Percentiles rank a stretch among this genome's conserved stretches.
phyloP scores from a whole-genome alignment of 2,113 vertebrate genomes.

The Oreochromis aureus region DNA sequence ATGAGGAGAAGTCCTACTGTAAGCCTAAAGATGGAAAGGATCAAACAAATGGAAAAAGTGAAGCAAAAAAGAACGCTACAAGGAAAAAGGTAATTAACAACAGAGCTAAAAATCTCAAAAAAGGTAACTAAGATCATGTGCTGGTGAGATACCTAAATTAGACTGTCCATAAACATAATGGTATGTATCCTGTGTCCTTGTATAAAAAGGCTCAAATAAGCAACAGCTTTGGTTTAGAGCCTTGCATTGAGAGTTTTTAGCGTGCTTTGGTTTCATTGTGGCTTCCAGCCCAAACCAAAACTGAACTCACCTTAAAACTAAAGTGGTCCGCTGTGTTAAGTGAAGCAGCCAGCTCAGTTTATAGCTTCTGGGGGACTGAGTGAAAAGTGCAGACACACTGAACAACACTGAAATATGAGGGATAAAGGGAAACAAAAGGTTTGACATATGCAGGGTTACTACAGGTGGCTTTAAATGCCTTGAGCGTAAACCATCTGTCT shows the following conservation, averaged over 20 bases:
- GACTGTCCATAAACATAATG: not conserved
- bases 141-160: not conserved
- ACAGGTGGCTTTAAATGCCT: constrained; percentile 8
- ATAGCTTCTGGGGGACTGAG: not conserved
- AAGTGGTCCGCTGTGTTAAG: constrained; percentile 11
- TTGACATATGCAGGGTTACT: constrained; percentile 17
- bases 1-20: not conserved
- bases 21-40: not conserved
- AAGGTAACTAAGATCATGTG: not conserved
- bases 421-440: not conserved
- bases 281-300: constrained; percentile 32
- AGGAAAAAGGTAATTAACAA: not conserved
- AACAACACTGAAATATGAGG: not conserved
- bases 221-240: not conserved
- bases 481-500: not conserved
- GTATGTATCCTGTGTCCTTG: not conserved
- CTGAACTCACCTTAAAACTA: constrained; percentile 39
- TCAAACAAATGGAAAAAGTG: constrained; percentile 38
- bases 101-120: not conserved
- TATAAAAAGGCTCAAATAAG: constrained; percentile 1
- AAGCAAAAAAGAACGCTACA: not conserved
- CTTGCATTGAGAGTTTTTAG: constrained; percentile 26
- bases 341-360: constrained; percentile 4
- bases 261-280: constrained; percentile 35
- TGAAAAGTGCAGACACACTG: not conserved